These are phyloP conservation scores for Salminus brasiliensis DNA, from an alignment of 2,113 vertebrate species.

Conservation along the genomic window DNA sequence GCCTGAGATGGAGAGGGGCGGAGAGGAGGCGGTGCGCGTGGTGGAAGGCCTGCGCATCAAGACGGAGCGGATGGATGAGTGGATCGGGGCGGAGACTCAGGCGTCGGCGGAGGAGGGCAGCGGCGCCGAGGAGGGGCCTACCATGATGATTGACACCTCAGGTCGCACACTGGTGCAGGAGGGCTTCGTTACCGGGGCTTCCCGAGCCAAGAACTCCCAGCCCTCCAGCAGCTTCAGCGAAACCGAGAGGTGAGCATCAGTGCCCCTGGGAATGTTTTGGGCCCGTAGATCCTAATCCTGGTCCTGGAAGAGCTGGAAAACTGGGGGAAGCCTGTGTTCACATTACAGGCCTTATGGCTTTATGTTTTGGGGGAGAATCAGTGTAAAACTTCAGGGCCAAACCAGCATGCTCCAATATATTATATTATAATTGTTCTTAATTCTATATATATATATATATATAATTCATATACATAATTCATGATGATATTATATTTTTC, in stretches of 20 bases:
- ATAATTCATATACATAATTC: no score
- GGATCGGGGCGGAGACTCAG: conserved; percentile 88
- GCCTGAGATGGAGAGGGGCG: conserved; percentile 81
- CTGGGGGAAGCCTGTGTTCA: no score
- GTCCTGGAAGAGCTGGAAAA: neutral
- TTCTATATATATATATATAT: no score
- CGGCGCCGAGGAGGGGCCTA: conserved; percentile 85
- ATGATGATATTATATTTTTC: no score
- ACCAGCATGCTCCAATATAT: no score
- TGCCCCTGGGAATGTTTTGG: neutral
- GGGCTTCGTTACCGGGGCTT: conserved; percentile 72
- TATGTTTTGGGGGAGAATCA: no score
- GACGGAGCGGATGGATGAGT: conserved; percentile 92
- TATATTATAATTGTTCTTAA: no score
- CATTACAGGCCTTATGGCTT: no score
- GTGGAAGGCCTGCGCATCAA: conserved; percentile 89
- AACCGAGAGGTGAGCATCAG: conserved; percentile 86
- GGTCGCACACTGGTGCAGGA: conserved; percentile 85
- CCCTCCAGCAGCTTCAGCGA: conserved; percentile 91
- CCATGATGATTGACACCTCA: conserved; percentile 92
- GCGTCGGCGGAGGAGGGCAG: conserved; percentile 88
- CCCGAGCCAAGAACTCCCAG: conserved; percentile 80
- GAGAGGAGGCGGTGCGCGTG: conserved; percentile 80
- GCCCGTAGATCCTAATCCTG: neutral
- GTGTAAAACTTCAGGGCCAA: no score